Evolutionary conservation across 1,140 invertebrate genomes (phyloP).

Genomic region (Drosophila lacertosa): DNA sequence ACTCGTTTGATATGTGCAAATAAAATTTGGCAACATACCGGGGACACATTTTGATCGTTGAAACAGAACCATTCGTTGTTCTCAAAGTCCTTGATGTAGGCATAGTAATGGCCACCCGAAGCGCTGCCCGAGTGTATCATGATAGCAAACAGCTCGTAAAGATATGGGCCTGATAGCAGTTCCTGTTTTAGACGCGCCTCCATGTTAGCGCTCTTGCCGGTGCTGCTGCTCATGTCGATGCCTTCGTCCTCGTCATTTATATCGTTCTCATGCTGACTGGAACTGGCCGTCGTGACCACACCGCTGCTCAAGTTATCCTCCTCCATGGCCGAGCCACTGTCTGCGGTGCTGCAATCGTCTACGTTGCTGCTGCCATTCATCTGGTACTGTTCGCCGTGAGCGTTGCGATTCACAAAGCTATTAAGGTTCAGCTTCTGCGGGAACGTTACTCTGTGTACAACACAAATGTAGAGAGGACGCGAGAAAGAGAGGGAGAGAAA

Average conservation of each 20-base stretch:
- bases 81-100: slow-evolving; percentile 95
- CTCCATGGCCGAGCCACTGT: slow-evolving; percentile 88
- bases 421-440: slow-evolving; percentile 93
- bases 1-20: neutral
- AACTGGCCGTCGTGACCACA: slow-evolving; percentile 75
- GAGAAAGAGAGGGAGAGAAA: no score
- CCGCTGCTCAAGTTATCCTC: slow-evolving; percentile 86
- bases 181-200: slow-evolving; percentile 63
- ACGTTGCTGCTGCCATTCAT: slow-evolving; percentile 57
- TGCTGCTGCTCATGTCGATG: slow-evolving; percentile 88
- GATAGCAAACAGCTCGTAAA: slow-evolving; percentile 95
- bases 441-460: slow-evolving; percentile 89
- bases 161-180: slow-evolving; percentile 87
- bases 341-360: slow-evolving; percentile 89
- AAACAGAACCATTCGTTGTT: slow-evolving; percentile 92
- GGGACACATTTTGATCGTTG: slow-evolving; percentile 90
- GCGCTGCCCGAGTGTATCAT: slow-evolving; percentile 97
- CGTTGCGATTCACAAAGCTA: slow-evolving; percentile 85
- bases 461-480: slow-evolving; percentile 67
- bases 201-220: slow-evolving; percentile 58
- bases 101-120: slow-evolving; percentile 96
- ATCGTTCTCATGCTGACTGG: slow-evolving; percentile 80
- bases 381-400: slow-evolving; percentile 53
- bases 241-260: slow-evolving; percentile 87
- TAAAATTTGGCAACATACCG: slow-evolving; percentile 84